Evolutionary conservation across 1,140 invertebrate species (phyloP).

Genomic region (Calycopis cecrops): DNA sequence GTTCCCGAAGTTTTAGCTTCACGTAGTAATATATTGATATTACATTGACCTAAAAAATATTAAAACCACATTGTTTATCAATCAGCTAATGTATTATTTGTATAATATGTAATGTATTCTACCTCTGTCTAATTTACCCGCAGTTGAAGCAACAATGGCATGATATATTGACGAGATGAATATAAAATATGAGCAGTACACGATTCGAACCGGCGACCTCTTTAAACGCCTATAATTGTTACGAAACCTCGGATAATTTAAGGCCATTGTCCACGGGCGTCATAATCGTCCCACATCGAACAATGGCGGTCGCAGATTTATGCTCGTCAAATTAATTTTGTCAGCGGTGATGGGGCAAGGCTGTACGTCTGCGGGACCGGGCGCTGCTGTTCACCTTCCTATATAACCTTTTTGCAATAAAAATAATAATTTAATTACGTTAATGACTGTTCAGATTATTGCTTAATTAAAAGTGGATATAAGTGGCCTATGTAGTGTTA

Average conservation of each 20-base stretch:
- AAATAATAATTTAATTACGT: slow-evolving; percentile 5
- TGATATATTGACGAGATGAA: no score
- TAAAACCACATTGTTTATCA: no score
- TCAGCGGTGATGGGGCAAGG: background rate
- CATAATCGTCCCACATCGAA: background rate
- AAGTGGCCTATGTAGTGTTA: no score
- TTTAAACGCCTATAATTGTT: background rate
- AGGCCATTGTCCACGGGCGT: slow-evolving; percentile 1
- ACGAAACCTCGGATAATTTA: background rate
- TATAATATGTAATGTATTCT: no score
- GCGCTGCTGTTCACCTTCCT: slow-evolving; percentile 4
- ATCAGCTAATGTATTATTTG: no score
- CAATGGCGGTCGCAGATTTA: background rate
- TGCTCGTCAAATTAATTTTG: background rate
- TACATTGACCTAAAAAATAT: no score
- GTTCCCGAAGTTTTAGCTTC: no score
- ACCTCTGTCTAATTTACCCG: no score
- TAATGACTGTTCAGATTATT: background rate
- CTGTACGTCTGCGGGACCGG: background rate
- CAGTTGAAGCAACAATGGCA: no score
- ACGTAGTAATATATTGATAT: no score
- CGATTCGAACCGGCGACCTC: background rate
- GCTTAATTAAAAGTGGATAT: no score
- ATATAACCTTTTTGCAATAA: background rate
- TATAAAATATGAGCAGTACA: background rate